Conservation (phyloP, 2,797 vertebrate species). For the Anabacerthia variegaticeps region DNA sequence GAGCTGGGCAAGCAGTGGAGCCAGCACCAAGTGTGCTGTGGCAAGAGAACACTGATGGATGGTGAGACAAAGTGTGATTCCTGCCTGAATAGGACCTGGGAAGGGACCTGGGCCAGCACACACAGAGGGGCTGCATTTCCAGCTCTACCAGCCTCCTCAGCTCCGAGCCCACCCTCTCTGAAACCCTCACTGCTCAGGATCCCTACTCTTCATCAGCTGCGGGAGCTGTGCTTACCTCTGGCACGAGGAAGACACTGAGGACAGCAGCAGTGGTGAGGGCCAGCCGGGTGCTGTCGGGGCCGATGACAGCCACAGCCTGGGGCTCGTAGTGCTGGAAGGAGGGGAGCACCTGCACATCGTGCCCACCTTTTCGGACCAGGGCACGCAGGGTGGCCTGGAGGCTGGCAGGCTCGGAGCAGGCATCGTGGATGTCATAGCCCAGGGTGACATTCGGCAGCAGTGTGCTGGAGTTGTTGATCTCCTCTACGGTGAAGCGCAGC, state of each 20-base stretch:
- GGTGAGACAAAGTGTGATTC: fast-evolving
- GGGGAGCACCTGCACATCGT: neutral
- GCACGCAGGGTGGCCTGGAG: slow-evolving; percentile 76
- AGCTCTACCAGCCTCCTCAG: neutral
- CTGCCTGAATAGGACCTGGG: neutral
- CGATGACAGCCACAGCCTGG: slow-evolving; percentile 78
- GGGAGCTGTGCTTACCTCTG: slow-evolving; percentile 72
- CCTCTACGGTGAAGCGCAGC: slow-evolving; percentile 55
- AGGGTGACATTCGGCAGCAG: slow-evolving; percentile 78
- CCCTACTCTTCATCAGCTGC: fast-evolving
- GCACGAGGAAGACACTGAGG: slow-evolving; percentile 81
- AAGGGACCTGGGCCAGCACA: fast-evolving
- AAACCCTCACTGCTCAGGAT: fast-evolving
- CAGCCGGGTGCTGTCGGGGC: slow-evolving; percentile 81
- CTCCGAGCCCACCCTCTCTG: neutral
- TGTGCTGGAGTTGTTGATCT: slow-evolving; percentile 71
- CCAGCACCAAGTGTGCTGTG: fast-evolving
- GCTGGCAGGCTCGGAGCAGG: slow-evolving; percentile 77
- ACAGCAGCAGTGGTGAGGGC: slow-evolving; percentile 75
- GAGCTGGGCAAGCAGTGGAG: too few relatives aligned
- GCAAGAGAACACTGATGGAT: neutral
- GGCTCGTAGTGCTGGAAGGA: neutral
- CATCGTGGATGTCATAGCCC: slow-evolving; percentile 83
- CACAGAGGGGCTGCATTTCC: fast-evolving
- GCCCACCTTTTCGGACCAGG: neutral